Evolutionary conservation across 92 coral and sea anemone species (phyloP).

Genomic region (Palythoa grandis): DNA sequence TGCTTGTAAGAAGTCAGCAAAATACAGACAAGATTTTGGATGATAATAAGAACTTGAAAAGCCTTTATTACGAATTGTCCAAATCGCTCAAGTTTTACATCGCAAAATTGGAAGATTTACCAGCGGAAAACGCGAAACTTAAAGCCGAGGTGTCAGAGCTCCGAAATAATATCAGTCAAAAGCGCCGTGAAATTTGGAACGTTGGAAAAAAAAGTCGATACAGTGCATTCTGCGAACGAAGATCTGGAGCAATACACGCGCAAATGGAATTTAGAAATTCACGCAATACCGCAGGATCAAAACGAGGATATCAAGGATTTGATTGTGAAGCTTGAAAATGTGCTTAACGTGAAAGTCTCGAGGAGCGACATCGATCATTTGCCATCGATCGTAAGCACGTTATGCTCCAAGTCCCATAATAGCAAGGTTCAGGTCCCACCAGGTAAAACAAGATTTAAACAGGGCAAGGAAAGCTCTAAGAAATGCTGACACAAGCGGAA

Average conservation of each 20-base stretch:
- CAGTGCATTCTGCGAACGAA: background rate
- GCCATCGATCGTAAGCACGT: background rate
- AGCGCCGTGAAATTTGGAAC: too few relatives aligned
- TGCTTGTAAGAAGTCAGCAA: background rate
- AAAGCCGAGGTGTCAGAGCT: background rate
- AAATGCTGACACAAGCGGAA: background rate
- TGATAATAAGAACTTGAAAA: background rate
- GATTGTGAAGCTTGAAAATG: background rate
- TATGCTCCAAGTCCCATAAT: background rate
- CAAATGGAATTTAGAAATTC: background rate
- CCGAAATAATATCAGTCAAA: background rate
- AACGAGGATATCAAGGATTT: background rate
- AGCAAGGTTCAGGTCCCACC: conserved; percentile 3
- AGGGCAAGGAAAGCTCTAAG: background rate
- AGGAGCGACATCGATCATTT: background rate
- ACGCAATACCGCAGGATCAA: background rate
- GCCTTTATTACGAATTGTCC: background rate
- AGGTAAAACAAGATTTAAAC: conserved; percentile 1
- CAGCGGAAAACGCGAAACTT: background rate
- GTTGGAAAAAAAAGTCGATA: background rate
- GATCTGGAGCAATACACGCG: background rate
- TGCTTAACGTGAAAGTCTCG: background rate
- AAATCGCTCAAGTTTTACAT: background rate
- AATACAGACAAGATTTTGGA: background rate
- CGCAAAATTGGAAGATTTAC: background rate